phyloP scores from a whole-genome alignment of 2,113 vertebrate species.

The Thunnus maccoyii region DNA sequence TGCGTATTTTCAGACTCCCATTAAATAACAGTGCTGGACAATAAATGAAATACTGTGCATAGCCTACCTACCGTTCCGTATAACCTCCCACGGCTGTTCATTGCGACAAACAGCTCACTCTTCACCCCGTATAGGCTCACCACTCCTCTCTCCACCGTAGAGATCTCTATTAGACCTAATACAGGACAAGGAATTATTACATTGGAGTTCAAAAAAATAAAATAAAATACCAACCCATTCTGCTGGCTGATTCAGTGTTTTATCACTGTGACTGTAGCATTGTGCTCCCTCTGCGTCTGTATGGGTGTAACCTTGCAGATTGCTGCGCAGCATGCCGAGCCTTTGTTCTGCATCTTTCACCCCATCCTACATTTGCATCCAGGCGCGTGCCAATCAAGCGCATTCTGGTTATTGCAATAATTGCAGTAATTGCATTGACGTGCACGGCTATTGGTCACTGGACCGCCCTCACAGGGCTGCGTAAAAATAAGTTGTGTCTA shows the following conservation, averaged over 20 bases:
- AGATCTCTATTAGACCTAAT: constrained; percentile 95
- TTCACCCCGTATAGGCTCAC: constrained; percentile 94
- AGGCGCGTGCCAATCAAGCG: constrained; percentile 50
- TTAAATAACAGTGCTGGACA: constrained; percentile 49
- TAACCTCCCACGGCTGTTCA: constrained; percentile 93
- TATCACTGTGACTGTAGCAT: constrained; percentile 27
- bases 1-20: constrained; percentile 26
- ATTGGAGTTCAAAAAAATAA: background rate
- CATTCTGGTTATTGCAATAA: constrained; percentile 42
- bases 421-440: constrained; percentile 67
- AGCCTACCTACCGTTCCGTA: constrained; percentile 92
- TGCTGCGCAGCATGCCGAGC: constrained; percentile 68
- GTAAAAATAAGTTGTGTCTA: constrained; percentile 87
- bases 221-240: constrained; percentile 4
- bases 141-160: constrained; percentile 94
- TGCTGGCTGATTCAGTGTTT: background rate
- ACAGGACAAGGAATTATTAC: constrained; percentile 52
- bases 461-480: constrained; percentile 77
- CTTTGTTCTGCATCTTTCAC: constrained; percentile 80
- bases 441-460: constrained; percentile 60
- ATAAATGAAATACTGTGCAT: constrained; percentile 71
- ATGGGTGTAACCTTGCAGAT: constrained; percentile 76
- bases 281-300: constrained; percentile 47
- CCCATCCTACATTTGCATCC: constrained; percentile 44
- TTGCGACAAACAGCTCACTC: constrained; percentile 92